Evolutionary conservation across 2,888 invertebrate species (phyloP), one percentile per base, ranked within the genome.

Genomic region (Cactoblastis cactorum): DNA sequence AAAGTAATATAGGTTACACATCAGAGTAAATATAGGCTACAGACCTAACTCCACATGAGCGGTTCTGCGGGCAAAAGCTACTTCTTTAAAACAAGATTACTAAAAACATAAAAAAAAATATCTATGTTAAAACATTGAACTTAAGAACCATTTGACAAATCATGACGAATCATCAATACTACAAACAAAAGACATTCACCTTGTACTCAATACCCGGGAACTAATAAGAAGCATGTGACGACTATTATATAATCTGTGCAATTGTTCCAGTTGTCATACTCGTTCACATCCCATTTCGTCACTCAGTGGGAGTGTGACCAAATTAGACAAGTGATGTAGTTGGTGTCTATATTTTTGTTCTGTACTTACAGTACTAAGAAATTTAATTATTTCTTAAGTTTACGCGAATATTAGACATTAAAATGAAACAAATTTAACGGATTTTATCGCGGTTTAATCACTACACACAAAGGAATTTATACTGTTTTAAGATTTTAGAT

Each of bases 221-320:
- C 24, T 41, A 24, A 15, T 19, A 18, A n/a, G n/a, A n/a, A 14
- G 15, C 24, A 41, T 14, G 41, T 41, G 41, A 24, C 41, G 24
- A 24, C 28, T 28, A 28, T 28, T 4, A 28, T 28, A 28, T 28
- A 22, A 3, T 4, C 28, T 28, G 5, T 3, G 28, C 38, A n/a
- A 38, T 41, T 41, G 24, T 41, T 3, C 14, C 24, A 12, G 14
- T 14, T 41, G 41, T 24, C 22, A 41, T 14, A 4, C 22, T 24
- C 22, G 24, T 14, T 2, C 22, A 12, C 14, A 6, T 22, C 22
- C 41, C 22, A 6, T 24, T 24, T 24, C 24, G 41, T 41, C 41
- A 41, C 41, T 41, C 41, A 3, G 41, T 14, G 41, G 41, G 41
- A 41, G 41, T 14, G 41, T 24, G 24, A 24, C 41, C 2, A 14